Evolutionary conservation across 2,888 invertebrate species (phyloP).

Genomic region (Drosophila lacicola): DNA sequence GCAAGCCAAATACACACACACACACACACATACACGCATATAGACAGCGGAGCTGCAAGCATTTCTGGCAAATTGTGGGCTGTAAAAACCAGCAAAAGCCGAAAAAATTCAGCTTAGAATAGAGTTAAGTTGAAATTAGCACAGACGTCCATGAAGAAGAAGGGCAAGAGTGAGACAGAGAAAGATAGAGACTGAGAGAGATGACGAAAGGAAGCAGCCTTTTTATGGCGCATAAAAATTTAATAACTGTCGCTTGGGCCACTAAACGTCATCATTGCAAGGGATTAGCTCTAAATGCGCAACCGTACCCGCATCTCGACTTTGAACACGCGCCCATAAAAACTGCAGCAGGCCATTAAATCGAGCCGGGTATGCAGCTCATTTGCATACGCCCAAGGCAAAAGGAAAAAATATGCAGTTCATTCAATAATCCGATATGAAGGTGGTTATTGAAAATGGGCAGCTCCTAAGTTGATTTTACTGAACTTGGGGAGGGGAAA

Average conservation of each 20-base stretch:
- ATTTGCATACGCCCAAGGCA: slow-evolving; percentile 58
- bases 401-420: background rate
- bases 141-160: slow-evolving; percentile 26
- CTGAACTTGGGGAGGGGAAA: background rate
- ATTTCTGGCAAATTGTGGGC: slow-evolving; percentile 20
- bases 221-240: slow-evolving; percentile 74
- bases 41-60: slow-evolving; percentile 8
- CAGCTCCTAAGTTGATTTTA: background rate
- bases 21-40: slow-evolving; percentile 8
- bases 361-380: slow-evolving; percentile 48
- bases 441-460: background rate
- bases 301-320: slow-evolving; percentile 49
- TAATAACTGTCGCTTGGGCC: slow-evolving; percentile 66
- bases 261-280: slow-evolving; percentile 74
- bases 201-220: background rate
- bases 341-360: slow-evolving; percentile 61
- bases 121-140: slow-evolving; percentile 71
- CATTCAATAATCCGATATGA: background rate
- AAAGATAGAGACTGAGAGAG: background rate
- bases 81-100: slow-evolving; percentile 53
- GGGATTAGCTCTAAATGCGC: slow-evolving; percentile 68
- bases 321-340: slow-evolving; percentile 38
- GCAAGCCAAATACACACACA: slow-evolving; percentile 31
- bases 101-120: slow-evolving; percentile 39
- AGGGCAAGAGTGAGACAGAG: slow-evolving; percentile 6